A percentile compares a stretch with the other conserved stretches of the same genome.
Conservation (phyloP, 2,797 vertebrate genomes). For the Xenopus petersii region DNA sequence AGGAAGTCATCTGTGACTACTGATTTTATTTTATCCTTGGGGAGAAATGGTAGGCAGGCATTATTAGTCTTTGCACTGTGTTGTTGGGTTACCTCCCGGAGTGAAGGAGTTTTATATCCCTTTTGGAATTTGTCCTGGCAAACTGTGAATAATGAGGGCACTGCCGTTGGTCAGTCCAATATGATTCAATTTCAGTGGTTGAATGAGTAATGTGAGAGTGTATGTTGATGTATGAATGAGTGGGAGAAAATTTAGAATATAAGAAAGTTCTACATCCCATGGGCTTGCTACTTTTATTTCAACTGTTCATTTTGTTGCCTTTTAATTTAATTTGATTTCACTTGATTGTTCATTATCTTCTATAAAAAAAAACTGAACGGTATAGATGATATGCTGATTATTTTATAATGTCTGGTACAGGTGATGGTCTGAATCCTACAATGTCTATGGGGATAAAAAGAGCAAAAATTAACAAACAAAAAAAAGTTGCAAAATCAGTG, state of each 20-base stretch:
- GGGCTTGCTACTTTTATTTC: constrained; percentile 24
- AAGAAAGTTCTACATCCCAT: constrained; percentile 37
- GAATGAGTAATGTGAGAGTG: constrained; percentile 31
- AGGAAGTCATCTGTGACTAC: constrained; percentile 10
- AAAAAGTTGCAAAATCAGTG: constrained; percentile 28
- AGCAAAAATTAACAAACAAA: constrained; percentile 18
- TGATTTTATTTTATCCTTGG: constrained; percentile 9
- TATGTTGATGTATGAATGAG: constrained; percentile 16
- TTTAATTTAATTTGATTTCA: neutral
- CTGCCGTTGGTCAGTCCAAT: neutral
- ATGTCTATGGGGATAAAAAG: constrained; percentile 8
- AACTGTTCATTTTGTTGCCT: constrained; percentile 29
- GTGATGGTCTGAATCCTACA: constrained; percentile 33
- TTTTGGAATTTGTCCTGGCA: constrained; percentile 30
- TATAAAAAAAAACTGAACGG: constrained; percentile 13
- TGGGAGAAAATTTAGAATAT: constrained; percentile 27
- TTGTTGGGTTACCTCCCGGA: neutral
- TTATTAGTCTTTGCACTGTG: constrained; percentile 1
- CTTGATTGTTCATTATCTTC: constrained; percentile 3
- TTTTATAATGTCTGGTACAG: constrained; percentile 34
- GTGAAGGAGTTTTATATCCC: constrained; percentile 7
- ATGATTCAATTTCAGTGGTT: neutral
- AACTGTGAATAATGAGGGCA: constrained; percentile 34
- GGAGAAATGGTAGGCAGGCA: constrained; percentile 5
- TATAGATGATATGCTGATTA: constrained; percentile 26